These are phyloP conservation scores for Netelia melanura DNA, from an alignment of 2,888 invertebrate genomes.

Conservation along the genomic window DNA sequence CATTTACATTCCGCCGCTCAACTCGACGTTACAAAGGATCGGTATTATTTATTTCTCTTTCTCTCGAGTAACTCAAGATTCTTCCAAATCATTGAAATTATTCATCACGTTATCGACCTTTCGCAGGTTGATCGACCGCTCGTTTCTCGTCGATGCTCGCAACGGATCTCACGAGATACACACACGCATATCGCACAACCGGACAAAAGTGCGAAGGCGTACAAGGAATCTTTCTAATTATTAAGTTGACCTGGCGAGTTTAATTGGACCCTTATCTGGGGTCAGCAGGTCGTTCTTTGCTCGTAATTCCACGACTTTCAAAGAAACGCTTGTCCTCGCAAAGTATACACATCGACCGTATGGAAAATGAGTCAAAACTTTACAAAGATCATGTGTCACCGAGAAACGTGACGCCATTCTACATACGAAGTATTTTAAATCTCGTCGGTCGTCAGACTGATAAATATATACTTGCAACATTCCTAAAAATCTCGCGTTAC, in stretches of 20 bases:
- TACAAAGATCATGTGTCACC: neutral
- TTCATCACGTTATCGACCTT: neutral
- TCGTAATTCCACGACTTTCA: slow-evolving; percentile 69
- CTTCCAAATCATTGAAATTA: neutral
- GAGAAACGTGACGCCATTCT: neutral
- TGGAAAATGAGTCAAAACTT: slow-evolving; percentile 18
- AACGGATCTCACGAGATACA: neutral
- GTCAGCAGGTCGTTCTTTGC: slow-evolving; percentile 70
- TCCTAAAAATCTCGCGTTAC: too few species aligned
- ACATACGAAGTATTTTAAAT: neutral
- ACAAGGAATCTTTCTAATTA: slow-evolving; percentile 74
- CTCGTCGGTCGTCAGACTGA: too few species aligned
- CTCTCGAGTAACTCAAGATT: neutral
- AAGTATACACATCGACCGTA: slow-evolving; percentile 26
- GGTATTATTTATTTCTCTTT: neutral
- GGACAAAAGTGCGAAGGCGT: slow-evolving; percentile 39
- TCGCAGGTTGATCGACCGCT: slow-evolving; percentile 64
- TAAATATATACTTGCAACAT: too few species aligned
- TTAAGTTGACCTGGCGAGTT: slow-evolving; percentile 77
- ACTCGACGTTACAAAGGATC: neutral
- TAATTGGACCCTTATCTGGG: slow-evolving; percentile 79
- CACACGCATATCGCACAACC: neutral
- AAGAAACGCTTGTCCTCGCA: slow-evolving; percentile 55
- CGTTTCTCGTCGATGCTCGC: slow-evolving; percentile 31
- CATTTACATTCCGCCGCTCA: slow-evolving; percentile 14